phyloP scores from a whole-genome alignment of 2,113 vertebrate species.

The Psilopogon haemacephalus region DNA sequence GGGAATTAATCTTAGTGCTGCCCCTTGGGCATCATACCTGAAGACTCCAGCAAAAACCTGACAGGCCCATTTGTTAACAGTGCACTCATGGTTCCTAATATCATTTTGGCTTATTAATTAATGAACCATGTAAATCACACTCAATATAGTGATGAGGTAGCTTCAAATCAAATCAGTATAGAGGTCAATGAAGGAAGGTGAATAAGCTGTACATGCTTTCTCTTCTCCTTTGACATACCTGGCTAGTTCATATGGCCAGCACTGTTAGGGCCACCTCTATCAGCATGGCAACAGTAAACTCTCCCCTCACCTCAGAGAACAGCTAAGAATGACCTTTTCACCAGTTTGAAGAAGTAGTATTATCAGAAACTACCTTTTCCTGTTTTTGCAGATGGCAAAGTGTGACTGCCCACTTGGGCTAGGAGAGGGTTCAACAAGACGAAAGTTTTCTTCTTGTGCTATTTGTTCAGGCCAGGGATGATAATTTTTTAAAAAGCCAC shows the following conservation, averaged over 20 bases:
- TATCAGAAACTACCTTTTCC: not conserved
- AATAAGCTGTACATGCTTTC: not conserved
- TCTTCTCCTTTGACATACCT: not conserved
- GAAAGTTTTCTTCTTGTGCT: not conserved
- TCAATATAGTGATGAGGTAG: not conserved
- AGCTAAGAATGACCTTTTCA: not conserved
- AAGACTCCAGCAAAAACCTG: constrained; percentile 25
- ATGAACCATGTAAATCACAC: constrained; percentile 28
- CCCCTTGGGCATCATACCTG: not conserved
- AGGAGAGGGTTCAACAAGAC: not conserved
- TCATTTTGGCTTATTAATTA: constrained; percentile 48
- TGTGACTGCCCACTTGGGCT: not conserved
- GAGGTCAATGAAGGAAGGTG: not conserved
- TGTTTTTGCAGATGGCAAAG: not conserved
- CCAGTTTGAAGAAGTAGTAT: not conserved
- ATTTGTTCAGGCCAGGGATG: not conserved
- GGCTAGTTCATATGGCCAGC: not conserved
- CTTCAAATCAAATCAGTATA: not conserved
- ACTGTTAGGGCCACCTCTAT: not conserved
- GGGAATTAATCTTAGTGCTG: constrained; percentile 10
- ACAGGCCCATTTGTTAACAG: constrained; percentile 47
- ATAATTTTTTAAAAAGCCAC: not conserved
- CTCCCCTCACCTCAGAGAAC: not conserved
- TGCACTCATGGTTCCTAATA: not conserved
- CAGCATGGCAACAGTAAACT: not conserved